Conservation (phyloP, 92 coral and sea anemone species). For the Zoanthus sociatus region DNA sequence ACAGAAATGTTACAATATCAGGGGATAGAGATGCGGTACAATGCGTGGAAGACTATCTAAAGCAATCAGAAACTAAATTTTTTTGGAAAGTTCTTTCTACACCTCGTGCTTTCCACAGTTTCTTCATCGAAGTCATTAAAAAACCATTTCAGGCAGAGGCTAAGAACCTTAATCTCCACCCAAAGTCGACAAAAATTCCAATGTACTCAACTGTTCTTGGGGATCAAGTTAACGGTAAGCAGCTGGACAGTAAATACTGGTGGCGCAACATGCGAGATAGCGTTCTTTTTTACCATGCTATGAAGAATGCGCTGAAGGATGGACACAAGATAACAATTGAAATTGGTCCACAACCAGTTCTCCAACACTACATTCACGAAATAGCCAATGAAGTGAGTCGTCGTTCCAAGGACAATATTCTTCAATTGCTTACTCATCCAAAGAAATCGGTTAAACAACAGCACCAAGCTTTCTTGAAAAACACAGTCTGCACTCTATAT, state of each 20-base stretch:
- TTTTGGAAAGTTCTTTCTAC: slow-evolving; percentile 82
- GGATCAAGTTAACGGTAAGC: slow-evolving; percentile 60
- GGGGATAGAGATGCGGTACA: slow-evolving; percentile 79
- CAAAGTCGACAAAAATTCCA: slow-evolving; percentile 72
- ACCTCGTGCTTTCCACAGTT: slow-evolving; percentile 90
- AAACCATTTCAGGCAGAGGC: slow-evolving; percentile 54
- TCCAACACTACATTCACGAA: slow-evolving; percentile 70
- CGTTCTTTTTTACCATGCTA: slow-evolving; percentile 76
- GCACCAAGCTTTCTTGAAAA: slow-evolving; percentile 74
- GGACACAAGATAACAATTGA: slow-evolving; percentile 73
- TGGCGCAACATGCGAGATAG: slow-evolving; percentile 85
- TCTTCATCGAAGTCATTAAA: slow-evolving; percentile 75
- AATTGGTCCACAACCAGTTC: slow-evolving; percentile 79
- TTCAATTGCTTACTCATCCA: slow-evolving; percentile 75
- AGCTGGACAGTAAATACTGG: slow-evolving; percentile 74
- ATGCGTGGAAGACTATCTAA: slow-evolving; percentile 66
- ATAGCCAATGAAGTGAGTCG: slow-evolving; percentile 55
- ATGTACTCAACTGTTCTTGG: slow-evolving; percentile 91
- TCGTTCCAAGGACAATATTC: slow-evolving; percentile 14
- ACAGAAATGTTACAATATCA: slow-evolving; percentile 76
- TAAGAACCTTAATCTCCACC: slow-evolving; percentile 37
- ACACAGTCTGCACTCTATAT: slow-evolving; percentile 76
- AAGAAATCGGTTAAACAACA: slow-evolving; percentile 62
- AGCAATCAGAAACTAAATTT: slow-evolving; percentile 23
- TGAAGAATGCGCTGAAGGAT: slow-evolving; percentile 67